Evolutionary conservation across 2,113 vertebrate species (phyloP), one percentile per base, ranked within the genome.

Genomic region (Melanerpes formicivorus): DNA sequence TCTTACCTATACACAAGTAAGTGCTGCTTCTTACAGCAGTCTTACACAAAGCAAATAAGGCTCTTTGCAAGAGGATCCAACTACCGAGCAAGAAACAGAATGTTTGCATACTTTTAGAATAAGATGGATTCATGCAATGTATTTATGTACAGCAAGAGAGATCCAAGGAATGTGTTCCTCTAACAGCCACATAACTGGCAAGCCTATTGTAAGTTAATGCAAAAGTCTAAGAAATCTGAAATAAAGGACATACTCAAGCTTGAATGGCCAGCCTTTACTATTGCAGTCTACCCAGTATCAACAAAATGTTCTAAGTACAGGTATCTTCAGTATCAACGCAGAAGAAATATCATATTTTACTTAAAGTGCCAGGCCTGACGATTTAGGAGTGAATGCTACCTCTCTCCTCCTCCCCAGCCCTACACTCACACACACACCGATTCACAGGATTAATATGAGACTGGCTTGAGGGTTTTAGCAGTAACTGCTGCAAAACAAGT

Each of bases 401-500:
- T 71, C 66, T 71, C 48, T 55, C n/a, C n/a, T 23, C 40, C 40
- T 50, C 29, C n/a, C 72, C 30, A 86, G 42, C 50, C 58, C 81
- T 83, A 42, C 34, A 22, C 64, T 54, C 46, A 16, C 56, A 17
- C 80, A 48, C 56, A 34, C n/a, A 14, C 64, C 48, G 87, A 93
- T 85, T 91, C 92, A 69, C 89, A 88, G 92, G 73, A 94, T 94
- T 91, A 94, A 93, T 90, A 84, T 64, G 71, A 94, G 75, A 65
- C 80, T 91, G 46, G 42, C 95, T 96, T 44, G 71, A 84, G 91
- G 92, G 50, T 90, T 92, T 93, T 73, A 95, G 93, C 92, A 90
- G 94, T 96, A 89, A 90, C 90, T 90, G 92, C 93, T 78, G 80
- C 80, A 86, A 85, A 95, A 81, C 84, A 91, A 92, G 94, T 96